Percentiles rank a stretch among this genome's conserved stretches.
Evolutionary conservation across 1,140 invertebrate species (phyloP).

Genomic region (Papilio glaucus): DNA sequence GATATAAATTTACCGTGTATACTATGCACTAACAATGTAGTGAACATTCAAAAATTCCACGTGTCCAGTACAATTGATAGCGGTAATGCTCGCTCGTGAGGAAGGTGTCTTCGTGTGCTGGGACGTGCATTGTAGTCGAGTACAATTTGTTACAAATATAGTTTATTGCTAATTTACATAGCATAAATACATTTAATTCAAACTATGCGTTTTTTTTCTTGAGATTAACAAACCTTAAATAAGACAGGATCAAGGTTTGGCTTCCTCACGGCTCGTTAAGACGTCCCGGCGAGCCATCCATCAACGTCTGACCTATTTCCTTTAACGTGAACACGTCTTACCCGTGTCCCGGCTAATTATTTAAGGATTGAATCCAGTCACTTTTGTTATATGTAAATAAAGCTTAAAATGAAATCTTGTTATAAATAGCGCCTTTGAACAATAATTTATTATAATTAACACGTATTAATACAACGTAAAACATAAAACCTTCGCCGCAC

Average conservation of each 20-base stretch:
- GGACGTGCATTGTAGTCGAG: no score
- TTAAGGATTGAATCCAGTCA: not conserved
- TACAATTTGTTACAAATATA: no score
- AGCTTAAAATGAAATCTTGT: not conserved
- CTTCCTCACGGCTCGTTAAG: not conserved
- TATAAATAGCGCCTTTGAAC: not conserved
- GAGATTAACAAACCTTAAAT: slow-evolving; percentile 2
- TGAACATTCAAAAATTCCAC: no score
- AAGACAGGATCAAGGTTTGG: slow-evolving; percentile 13
- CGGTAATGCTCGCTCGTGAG: no score
- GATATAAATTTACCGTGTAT: no score
- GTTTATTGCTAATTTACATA: not conserved
- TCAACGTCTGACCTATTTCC: slow-evolving; percentile 12
- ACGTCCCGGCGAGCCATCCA: slow-evolving; percentile 1
- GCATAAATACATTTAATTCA: not conserved
- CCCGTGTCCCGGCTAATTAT: slow-evolving; percentile 14
- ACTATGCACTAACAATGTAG: no score
- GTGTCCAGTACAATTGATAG: no score
- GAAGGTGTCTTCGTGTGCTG: no score
- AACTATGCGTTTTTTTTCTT: slow-evolving; percentile 14
- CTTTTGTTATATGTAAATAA: slow-evolving; percentile 10
- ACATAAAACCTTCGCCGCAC: no score
- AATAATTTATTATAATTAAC: no score
- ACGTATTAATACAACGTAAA: no score
- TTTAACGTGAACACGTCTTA: not conserved